Evolutionary conservation across 2,888 invertebrate genomes (phyloP), one percentile per base, ranked within the genome.

Genomic region (Leucophenga montana): DNA sequence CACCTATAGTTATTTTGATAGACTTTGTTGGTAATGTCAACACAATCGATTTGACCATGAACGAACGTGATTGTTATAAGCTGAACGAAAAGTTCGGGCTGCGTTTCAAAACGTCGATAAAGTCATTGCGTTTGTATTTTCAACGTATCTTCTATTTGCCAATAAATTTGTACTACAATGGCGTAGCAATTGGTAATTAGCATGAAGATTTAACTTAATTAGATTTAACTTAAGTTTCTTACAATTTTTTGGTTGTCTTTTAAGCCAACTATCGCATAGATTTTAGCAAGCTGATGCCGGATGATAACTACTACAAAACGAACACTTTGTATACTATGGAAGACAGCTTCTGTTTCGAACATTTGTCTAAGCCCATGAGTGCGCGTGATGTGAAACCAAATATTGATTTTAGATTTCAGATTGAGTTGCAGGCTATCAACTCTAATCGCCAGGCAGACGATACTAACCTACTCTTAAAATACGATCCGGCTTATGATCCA

Each of bases 61-160:
- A 85, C 65, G 77, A 78, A 1, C 79, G 85, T 14, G 87, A 87
- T 56, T 75, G 77, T 14, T 87, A 88, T 74, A 68, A 75, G 0
- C 82, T 90, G 0, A 88, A 89, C 77, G 90, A 91, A 71, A 90
- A 90, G 76, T 85, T 90, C 6, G 85, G 89, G 1, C 77, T 91
- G 33, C 87, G 88, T 64, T 89, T 91, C 71, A 88, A 90, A 77
- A 89, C 90, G 11, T 90, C 90, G 0, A 73, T 90, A 11, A 73
- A 75, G 22, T 85, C 88, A 44, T 79, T 91, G 22, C 85, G 85
- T 14, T 82, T 88, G 27, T 91, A 90, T 76, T 89, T 90, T 39
- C 82, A 86, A 50, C 81, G 85, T 0, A 88, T 90, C 27, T 89
- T 91, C 59, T 88, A 88, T 73, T 82, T 90, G 48, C 85, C 88